Percentiles rank a stretch among this genome's conserved stretches.
These are phyloP conservation scores for Anastrepha obliqua DNA, from an alignment of 1,140 invertebrate genomes.

Conservation along the genomic window DNA sequence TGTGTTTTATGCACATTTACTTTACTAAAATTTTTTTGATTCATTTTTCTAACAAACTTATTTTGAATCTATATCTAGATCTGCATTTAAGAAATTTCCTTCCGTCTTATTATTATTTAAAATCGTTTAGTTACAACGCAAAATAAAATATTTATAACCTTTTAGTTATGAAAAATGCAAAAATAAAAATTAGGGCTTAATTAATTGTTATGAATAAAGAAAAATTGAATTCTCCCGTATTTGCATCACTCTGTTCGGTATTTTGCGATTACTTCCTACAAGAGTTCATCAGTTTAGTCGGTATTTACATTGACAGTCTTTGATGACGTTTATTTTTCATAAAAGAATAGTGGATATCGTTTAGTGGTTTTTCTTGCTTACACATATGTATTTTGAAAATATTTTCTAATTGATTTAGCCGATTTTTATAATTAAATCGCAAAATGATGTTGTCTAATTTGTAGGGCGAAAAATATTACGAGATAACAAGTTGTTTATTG, in stretches of 20 bases:
- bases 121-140: too few species aligned
- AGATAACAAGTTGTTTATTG: not conserved
- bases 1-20: too few species aligned
- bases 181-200: too few species aligned
- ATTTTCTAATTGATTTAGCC: constrained; percentile 2
- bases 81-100: too few species aligned
- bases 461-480: not conserved
- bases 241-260: not conserved
- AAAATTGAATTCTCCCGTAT: not conserved
- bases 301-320: not conserved
- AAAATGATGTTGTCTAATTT: constrained; percentile 20
- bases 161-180: too few species aligned
- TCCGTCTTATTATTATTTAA: too few species aligned
- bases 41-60: too few species aligned
- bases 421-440: not conserved
- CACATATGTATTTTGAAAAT: constrained; percentile 34
- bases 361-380: constrained; percentile 18
- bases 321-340: constrained; percentile 46
- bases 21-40: too few species aligned
- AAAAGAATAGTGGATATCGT: not conserved
- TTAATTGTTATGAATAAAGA: too few species aligned
- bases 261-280: not conserved
- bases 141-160: too few species aligned
- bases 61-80: too few species aligned
- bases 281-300: not conserved